phyloP scores from a whole-genome alignment of 1,140 invertebrate species.

The Caenorhabditis inopinata region DNA sequence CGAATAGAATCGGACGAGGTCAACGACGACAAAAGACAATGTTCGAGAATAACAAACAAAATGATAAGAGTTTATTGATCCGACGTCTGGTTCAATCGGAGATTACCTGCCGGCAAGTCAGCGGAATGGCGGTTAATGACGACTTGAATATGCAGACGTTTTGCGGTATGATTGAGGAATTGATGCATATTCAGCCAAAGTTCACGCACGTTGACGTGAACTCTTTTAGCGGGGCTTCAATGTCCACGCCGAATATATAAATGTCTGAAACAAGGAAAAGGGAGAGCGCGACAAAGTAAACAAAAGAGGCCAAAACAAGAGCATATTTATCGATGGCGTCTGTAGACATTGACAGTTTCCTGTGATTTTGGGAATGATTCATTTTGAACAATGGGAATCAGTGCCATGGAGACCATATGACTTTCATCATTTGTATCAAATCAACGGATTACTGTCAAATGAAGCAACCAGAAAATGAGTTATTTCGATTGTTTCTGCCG shows the following conservation, averaged over 20 bases:
- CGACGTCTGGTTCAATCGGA: background rate
- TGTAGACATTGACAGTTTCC: background rate
- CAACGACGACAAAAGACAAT: background rate
- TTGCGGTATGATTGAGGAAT: no score
- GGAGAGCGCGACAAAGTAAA: background rate
- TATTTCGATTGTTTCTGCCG: no score
- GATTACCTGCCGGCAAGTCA: background rate
- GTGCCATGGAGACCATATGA: no score
- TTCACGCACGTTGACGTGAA: no score
- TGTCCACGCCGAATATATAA: no score
- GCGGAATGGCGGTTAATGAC: background rate
- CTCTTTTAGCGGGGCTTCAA: no score
- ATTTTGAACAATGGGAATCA: background rate
- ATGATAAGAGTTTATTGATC: slow-evolving; percentile 30
- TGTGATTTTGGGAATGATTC: background rate
- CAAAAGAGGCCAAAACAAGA: slow-evolving; percentile 18
- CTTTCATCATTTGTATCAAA: no score
- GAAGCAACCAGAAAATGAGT: no score
- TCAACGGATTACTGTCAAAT: no score
- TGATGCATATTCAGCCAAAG: no score
- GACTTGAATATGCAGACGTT: no score
- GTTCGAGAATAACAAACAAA: slow-evolving; percentile 22
- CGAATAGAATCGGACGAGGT: background rate
- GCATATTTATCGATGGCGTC: slow-evolving; percentile 13
- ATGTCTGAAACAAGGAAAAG: background rate